These are phyloP conservation scores for Glyphotaelius pellucidus DNA, from an alignment of 2,888 invertebrate genomes.

Conservation along the genomic window DNA sequence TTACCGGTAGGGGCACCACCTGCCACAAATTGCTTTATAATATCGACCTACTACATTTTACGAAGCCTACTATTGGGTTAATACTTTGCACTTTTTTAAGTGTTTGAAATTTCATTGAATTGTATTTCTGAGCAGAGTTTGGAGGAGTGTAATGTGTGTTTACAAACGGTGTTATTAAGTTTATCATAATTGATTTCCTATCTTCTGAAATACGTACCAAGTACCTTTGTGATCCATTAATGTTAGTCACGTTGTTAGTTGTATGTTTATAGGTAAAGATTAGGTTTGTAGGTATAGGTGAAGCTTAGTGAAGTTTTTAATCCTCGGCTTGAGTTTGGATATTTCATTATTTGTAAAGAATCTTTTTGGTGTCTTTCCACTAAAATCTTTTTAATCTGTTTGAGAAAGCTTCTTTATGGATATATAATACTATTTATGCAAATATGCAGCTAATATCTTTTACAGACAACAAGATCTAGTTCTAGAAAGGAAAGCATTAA, in stretches of 20 bases:
- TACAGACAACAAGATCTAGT: neutral
- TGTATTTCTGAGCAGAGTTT: neutral
- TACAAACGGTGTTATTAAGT: neutral
- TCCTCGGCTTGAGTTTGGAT: no score
- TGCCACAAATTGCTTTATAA: neutral
- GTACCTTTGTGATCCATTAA: neutral
- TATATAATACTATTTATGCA: no score
- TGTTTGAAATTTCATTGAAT: neutral
- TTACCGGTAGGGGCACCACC: neutral
- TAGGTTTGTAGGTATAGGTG: no score
- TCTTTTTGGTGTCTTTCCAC: no score
- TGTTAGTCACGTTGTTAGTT: neutral
- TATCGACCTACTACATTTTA: constrained; percentile 2
- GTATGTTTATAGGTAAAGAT: neutral
- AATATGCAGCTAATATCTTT: no score
- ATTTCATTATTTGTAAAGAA: no score
- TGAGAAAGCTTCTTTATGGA: no score
- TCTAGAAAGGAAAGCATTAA: neutral
- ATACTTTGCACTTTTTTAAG: neutral
- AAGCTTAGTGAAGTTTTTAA: neutral
- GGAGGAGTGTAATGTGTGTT: neutral
- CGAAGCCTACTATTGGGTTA: neutral
- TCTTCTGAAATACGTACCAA: no score
- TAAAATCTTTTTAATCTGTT: no score
- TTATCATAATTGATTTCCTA: neutral